Evolutionary conservation across 2,888 invertebrate genomes (phyloP).

Genomic region (Nyleta sp.): DNA sequence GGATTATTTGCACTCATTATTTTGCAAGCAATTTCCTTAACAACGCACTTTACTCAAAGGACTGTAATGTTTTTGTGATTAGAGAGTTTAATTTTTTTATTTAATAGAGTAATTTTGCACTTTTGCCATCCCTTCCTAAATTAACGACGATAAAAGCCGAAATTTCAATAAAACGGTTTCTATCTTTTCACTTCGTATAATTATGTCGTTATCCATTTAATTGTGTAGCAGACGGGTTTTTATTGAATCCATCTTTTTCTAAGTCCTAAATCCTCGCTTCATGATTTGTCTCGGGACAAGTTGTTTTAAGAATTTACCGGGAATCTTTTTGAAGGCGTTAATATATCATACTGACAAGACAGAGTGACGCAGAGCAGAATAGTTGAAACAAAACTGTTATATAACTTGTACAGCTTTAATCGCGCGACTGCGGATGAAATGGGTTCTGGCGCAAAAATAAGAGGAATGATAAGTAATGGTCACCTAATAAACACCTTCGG

Average conservation of each 20-base stretch:
- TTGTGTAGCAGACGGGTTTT: background rate
- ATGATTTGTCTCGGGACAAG: conserved; percentile 38
- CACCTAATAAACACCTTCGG: conserved; percentile 54
- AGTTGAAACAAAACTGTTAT: conserved; percentile 48
- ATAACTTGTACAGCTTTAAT: conserved; percentile 25
- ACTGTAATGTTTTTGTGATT: too few species aligned
- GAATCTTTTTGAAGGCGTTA: conserved; percentile 37
- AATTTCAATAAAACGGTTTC: too few species aligned
- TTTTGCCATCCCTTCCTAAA: too few species aligned
- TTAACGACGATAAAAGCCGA: too few species aligned
- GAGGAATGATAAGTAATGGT: conserved; percentile 42
- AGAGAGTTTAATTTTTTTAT: too few species aligned
- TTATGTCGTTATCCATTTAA: too few species aligned
- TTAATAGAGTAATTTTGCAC: too few species aligned
- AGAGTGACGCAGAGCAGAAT: conserved; percentile 22
- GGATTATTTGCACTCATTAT: too few species aligned
- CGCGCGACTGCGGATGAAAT: background rate
- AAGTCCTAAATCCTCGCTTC: conserved; percentile 22
- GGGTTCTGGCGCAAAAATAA: conserved; percentile 8
- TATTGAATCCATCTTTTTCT: conserved; percentile 13
- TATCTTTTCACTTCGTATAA: too few species aligned
- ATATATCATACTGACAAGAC: conserved; percentile 46
- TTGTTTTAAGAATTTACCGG: conserved; percentile 43
- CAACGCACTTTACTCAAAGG: too few species aligned
- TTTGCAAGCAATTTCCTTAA: too few species aligned